Evolutionary conservation across 2,797 vertebrate genomes (phyloP).

Genomic region (Alectoris magna): DNA sequence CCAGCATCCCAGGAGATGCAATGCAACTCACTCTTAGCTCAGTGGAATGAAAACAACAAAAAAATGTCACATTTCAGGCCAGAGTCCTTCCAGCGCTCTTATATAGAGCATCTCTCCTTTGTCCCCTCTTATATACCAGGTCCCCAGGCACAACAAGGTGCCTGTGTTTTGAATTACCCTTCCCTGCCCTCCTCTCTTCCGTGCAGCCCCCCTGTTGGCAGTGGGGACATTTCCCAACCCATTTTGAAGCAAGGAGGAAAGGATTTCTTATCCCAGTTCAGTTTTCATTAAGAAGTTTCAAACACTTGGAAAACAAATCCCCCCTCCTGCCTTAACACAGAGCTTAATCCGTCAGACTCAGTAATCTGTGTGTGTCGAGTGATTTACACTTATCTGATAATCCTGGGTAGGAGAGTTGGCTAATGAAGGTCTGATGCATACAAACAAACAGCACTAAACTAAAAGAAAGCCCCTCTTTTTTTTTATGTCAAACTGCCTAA

Average conservation of each 20-base stretch:
- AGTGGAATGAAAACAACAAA: conserved; percentile 11
- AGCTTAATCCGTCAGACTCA: background rate
- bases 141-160: background rate
- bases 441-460: conserved; percentile 31
- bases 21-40: background rate
- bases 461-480: conserved; percentile 4
- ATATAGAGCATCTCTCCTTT: background rate
- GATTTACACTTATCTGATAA: conserved; percentile 25
- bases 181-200: background rate
- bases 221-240: rapidly evolving
- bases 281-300: background rate
- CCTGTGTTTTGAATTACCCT: background rate
- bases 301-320: background rate
- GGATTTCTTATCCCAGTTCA: background rate
- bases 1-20: background rate
- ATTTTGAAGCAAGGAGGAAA: background rate
- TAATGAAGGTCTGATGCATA: background rate
- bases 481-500: background rate
- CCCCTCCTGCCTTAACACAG: background rate
- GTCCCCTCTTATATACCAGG: background rate
- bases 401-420: background rate
- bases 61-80: background rate
- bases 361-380: background rate
- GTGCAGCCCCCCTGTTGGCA: rapidly evolving
- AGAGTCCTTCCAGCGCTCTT: background rate